A percentile compares a stretch with the other conserved stretches of the same genome.
Conservation (phyloP, 2,797 vertebrate species). For the Crax fasciolata region DNA sequence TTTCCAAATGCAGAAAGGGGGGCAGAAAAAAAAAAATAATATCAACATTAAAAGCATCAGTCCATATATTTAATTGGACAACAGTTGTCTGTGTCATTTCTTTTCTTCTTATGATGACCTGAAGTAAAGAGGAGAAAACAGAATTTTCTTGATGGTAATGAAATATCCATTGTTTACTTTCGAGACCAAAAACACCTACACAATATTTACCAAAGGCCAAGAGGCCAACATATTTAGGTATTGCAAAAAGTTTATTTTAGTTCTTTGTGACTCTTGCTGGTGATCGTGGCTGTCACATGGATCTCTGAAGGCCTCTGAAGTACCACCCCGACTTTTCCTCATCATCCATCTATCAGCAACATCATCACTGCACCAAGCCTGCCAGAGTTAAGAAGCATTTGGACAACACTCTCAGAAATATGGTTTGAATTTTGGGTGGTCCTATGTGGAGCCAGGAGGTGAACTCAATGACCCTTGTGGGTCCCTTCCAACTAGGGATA, state of each 20-base stretch:
- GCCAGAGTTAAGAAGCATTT: neutral
- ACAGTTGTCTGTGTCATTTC: constrained; percentile 51
- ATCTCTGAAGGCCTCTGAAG: neutral
- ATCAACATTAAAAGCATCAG: constrained; percentile 65
- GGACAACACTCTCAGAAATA: neutral
- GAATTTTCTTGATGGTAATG: constrained; percentile 68
- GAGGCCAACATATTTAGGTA: neutral
- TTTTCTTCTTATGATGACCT: constrained; percentile 53
- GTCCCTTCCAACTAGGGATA: neutral
- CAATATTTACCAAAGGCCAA: constrained; percentile 45
- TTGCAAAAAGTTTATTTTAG: constrained; percentile 46
- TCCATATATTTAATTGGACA: constrained; percentile 62
- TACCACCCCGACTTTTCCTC: neutral
- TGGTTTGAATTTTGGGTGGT: neutral
- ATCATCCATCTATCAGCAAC: neutral
- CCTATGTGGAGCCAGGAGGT: neutral
- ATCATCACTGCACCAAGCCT: neutral
- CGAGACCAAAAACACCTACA: neutral
- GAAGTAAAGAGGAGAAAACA: constrained; percentile 62
- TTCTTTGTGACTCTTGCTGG: neutral
- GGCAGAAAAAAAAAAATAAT: neutral
- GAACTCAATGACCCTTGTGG: neutral
- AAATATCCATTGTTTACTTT: constrained; percentile 57
- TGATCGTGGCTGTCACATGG: neutral
- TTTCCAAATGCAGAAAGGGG: constrained; percentile 60